A percentile compares a stretch with the other conserved stretches of the same genome.
Evolutionary conservation across 92 coral and sea anemone species (phyloP).

Genomic region (Heteractis magnifica): DNA sequence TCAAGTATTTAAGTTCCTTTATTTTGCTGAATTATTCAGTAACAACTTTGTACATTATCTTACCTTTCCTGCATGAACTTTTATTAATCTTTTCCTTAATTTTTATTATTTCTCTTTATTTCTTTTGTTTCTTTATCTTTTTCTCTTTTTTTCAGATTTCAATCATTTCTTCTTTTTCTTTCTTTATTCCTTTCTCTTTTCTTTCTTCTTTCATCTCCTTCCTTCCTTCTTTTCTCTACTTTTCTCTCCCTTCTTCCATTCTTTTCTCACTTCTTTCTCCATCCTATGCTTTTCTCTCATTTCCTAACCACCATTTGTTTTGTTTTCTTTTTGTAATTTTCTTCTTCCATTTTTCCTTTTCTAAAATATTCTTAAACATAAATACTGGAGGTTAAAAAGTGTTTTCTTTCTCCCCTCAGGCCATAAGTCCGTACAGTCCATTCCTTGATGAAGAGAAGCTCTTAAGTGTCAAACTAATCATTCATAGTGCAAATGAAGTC

Average conservation of each 20-base stretch:
- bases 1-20: neutral
- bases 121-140: neutral
- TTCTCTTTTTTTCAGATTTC: neutral
- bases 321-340: no score
- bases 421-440: conserved; percentile 75
- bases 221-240: neutral
- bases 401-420: conserved; percentile 36
- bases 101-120: neutral
- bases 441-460: conserved; percentile 91
- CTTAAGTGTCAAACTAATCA: conserved; percentile 76
- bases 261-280: neutral
- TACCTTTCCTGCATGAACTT: neutral
- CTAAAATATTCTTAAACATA: neutral
- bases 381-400: neutral
- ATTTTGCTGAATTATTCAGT: neutral
- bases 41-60: neutral
- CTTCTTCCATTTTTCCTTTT: no score
- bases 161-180: neutral
- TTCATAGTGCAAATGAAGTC: conserved; percentile 79
- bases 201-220: neutral
- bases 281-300: neutral
- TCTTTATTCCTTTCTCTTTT: neutral
- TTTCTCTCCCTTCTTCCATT: neutral
- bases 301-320: neutral
- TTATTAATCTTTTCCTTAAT: no score